Percentiles rank a stretch among this genome's conserved stretches.
phyloP scores from a whole-genome alignment of 2,113 vertebrate genomes.

The Tragelaphus imberbis region DNA sequence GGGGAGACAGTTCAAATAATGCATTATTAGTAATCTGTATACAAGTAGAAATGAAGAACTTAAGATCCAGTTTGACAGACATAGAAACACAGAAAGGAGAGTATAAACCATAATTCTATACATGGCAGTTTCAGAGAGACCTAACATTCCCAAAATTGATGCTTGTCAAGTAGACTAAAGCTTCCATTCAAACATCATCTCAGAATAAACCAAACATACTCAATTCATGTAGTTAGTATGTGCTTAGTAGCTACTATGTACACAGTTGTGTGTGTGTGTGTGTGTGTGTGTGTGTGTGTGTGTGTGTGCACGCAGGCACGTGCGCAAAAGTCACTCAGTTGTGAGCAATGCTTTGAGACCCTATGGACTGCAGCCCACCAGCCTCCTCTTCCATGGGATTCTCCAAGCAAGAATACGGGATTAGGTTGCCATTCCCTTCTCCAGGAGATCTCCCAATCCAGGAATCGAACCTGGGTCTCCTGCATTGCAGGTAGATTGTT shows the following conservation, averaged over 20 bases:
- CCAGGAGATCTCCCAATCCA: background rate
- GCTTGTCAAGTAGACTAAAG: background rate
- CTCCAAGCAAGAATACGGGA: background rate
- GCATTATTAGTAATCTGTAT: background rate
- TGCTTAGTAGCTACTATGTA: background rate
- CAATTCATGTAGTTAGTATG: background rate
- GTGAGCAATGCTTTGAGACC: background rate
- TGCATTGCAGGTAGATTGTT: background rate
- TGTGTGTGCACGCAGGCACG: accelerated
- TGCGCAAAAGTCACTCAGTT: background rate
- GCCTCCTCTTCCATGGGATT: background rate
- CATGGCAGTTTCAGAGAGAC: background rate
- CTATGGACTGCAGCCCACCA: background rate
- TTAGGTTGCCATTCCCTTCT: background rate
- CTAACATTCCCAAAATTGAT: background rate
- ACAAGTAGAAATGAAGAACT: background rate
- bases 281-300: accelerated
- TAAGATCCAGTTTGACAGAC: background rate
- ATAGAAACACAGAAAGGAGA: background rate
- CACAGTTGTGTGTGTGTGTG: background rate
- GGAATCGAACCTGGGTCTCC: background rate
- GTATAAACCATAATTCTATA: background rate
- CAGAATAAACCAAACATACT: background rate
- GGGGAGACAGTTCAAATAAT: background rate
- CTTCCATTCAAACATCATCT: background rate